Conservation (phyloP, 2,113 vertebrate species). For the Typhlomys cinereus region DNA sequence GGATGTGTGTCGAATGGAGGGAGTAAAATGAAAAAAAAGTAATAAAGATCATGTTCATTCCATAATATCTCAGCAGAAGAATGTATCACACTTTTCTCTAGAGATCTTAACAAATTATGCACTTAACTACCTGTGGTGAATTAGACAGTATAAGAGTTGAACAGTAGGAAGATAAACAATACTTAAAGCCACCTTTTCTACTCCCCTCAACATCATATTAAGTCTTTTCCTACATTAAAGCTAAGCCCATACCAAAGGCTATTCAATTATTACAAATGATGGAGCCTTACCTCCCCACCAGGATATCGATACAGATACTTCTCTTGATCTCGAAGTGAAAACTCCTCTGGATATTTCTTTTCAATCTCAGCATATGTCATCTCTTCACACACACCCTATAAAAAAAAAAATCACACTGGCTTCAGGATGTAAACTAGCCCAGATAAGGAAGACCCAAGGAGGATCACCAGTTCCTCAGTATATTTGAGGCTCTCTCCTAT, state of each 20-base stretch:
- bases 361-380: slow-evolving; percentile 97
- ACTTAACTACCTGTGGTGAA: neutral
- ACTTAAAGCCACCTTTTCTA: neutral
- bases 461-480: neutral
- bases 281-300: slow-evolving; percentile 92
- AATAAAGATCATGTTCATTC: neutral
- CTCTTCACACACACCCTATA: slow-evolving; percentile 97
- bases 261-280: fast-evolving
- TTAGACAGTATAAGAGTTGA: neutral
- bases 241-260: neutral
- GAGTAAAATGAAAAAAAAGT: neutral
- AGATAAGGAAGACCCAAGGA: neutral
- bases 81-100: neutral
- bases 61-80: neutral
- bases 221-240: neutral
- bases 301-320: slow-evolving; percentile 99
- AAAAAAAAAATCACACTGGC: slow-evolving; percentile 36
- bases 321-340: slow-evolving; percentile 96
- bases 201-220: neutral
- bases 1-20: neutral
- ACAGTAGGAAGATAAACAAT: neutral
- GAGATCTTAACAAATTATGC: neutral
- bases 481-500: fast-evolving
- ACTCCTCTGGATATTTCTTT: slow-evolving; percentile 94
- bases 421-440: neutral